Evolutionary conservation across 2,113 vertebrate species (phyloP).

Genomic region (Podarcis cretensis): DNA sequence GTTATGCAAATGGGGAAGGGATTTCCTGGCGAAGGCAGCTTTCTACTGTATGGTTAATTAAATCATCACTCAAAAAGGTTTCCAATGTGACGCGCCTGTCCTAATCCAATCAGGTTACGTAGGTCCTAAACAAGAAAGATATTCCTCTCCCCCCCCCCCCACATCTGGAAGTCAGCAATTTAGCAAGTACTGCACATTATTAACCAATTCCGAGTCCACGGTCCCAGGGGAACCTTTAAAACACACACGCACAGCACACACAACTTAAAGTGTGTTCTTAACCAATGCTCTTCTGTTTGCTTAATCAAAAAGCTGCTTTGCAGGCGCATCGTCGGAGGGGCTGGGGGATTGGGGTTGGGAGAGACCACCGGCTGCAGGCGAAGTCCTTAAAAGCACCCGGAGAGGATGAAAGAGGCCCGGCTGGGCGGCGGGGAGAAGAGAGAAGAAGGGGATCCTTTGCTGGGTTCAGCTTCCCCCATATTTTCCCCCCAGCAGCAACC

Average conservation of each 20-base stretch:
- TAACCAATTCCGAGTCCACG: constrained; percentile 85
- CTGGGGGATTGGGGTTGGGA: too few relatives aligned
- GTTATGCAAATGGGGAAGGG: constrained; percentile 91
- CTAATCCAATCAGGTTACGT: constrained; percentile 87
- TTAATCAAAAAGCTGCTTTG: constrained; percentile 79
- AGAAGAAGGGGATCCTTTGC: neutral
- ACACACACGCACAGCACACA: constrained; percentile 17
- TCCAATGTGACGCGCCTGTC: constrained; percentile 88
- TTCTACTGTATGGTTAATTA: constrained; percentile 98
- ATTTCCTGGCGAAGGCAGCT: constrained; percentile 86
- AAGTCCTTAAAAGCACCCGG: neutral
- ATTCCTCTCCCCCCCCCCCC: constrained; percentile 68
- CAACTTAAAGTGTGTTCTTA: constrained; percentile 81
- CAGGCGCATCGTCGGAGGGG: constrained; percentile 73
- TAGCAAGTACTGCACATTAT: constrained; percentile 88
- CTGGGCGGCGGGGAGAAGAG: neutral
- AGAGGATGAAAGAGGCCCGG: neutral
- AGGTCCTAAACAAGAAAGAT: constrained; percentile 86
- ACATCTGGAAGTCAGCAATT: constrained; percentile 89
- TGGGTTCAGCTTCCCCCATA: neutral
- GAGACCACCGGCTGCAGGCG: neutral
- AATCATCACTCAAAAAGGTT: constrained; percentile 97
- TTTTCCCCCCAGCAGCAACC: neutral
- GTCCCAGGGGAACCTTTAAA: constrained; percentile 76
- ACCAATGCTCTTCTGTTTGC: constrained; percentile 76